Conservation (phyloP, 2,113 vertebrate species). For the Nycticryphes semicollaris region DNA sequence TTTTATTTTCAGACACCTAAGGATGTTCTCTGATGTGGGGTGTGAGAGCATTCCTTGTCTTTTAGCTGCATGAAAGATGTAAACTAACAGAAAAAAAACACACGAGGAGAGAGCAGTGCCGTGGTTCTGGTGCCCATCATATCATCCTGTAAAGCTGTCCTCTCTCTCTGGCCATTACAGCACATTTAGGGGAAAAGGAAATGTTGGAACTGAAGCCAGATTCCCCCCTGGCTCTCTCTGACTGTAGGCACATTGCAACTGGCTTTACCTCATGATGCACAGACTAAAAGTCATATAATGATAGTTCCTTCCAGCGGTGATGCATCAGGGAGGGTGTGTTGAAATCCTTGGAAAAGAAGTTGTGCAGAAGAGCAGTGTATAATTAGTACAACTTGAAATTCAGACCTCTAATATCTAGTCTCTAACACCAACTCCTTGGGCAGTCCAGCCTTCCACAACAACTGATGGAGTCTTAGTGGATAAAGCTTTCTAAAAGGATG, state of each 20-base stretch:
- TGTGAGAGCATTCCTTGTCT: not conserved
- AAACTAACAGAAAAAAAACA: not conserved
- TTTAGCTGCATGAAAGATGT: not conserved
- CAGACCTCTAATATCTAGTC: not conserved
- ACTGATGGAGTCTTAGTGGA: not conserved
- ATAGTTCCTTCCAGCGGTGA: not conserved
- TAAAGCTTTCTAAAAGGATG: not conserved
- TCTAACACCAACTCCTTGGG: not conserved
- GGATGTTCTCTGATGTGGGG: not conserved
- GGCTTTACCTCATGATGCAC: not conserved
- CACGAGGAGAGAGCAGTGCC: not conserved
- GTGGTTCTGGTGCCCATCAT: not conserved
- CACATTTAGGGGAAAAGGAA: not conserved
- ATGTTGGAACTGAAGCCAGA: not conserved
- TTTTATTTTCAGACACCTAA: not conserved
- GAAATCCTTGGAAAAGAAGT: not conserved
- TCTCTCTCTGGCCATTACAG: not conserved
- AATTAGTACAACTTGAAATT: not conserved
- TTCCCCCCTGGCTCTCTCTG: not conserved
- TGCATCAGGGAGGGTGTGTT: not conserved
- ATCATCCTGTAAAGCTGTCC: not conserved
- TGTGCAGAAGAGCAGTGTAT: not conserved
- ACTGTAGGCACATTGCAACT: not conserved
- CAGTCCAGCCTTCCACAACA: not conserved
- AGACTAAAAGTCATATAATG: not conserved